Base-by-base conservation (phyloP, 2,888 invertebrate genomes). In the Galeopsomyia nigrocyanea region DNA sequence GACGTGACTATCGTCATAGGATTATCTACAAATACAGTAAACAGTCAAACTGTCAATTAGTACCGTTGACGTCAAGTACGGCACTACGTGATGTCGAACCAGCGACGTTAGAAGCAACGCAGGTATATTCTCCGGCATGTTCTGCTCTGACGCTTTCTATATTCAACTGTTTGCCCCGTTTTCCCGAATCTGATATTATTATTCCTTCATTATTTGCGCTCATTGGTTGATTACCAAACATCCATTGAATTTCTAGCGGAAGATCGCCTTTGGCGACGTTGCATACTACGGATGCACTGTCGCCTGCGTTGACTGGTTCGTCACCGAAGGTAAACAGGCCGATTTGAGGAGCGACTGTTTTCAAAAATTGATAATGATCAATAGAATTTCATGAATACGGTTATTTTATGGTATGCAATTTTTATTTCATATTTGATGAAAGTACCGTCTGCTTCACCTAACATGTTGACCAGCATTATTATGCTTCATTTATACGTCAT, bases 191-290 rank as follows among this genome's bases (percentile, higher is more conserved):
- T 16, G 83, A 79, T 65, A 85, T 76, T 19, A 80, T 71, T 47
- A 84, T 78, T 69, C 83, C 84, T 75, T 75, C 75, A 76, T 80
- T 77, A 63, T 78, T 76, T 5, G 68, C 64, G 61, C 71, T 79
- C 80, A 88, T 80, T 64, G 89, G 89, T 81, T 89, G 87, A 62
- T 92, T 92, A 85, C 94, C 92, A 79, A 93, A 91, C 61, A 90
- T 90, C 94, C 94, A 95, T 21, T 89, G 88, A 61, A 94, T 91
- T 73, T 89, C 89, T 82, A 95, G 89, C 1, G 94, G 94, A 71
- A 90, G 88, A 87, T 95, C 94, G 75, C 94, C 93, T 87, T 92
- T 91, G 74, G 90, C 90, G 61, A 92, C 90, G 75, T 91, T 90
- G 84, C 93, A 94, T 72, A 89, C 90, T 80, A 91, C 89, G 82